phyloP scores from a whole-genome alignment of 2,888 invertebrate species.

The Andrena praecox region DNA sequence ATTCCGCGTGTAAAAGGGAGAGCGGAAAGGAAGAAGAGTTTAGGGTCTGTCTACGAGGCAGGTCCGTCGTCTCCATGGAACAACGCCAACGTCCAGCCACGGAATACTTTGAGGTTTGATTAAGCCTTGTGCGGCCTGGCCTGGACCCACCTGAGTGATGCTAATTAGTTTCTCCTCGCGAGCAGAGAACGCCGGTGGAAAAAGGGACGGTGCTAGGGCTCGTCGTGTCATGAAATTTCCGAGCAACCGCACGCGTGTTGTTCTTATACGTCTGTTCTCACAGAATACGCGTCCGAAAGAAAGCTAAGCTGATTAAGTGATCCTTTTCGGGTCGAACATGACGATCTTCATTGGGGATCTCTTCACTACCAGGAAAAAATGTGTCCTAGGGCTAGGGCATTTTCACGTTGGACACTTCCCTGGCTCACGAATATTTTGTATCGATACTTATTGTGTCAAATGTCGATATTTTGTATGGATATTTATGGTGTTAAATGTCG shows the following conservation, averaged over 20 bases:
- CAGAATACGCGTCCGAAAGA: conserved; percentile 34
- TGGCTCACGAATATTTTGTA: no score
- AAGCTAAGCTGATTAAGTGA: conserved; percentile 34
- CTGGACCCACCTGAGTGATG: conserved; percentile 59
- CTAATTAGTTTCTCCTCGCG: conserved; percentile 68
- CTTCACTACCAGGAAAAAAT: no score
- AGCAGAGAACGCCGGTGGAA: not conserved
- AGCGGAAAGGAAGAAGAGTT: conserved; percentile 28
- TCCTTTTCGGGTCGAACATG: not conserved
- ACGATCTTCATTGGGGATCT: no score
- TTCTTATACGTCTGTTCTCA: conserved; percentile 21
- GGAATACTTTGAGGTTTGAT: conserved; percentile 73
- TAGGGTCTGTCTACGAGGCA: conserved; percentile 29
- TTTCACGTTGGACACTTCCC: no score
- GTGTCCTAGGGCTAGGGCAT: no score
- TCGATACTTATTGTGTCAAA: no score
- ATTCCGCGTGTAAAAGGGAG: conserved; percentile 30
- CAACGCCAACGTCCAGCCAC: conserved; percentile 49
- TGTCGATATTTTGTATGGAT: no score
- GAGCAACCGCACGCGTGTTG: conserved; percentile 37
- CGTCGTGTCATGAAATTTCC: conserved; percentile 63
- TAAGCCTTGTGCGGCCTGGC: conserved; percentile 64
- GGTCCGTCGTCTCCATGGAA: conserved; percentile 24
- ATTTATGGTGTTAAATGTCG: no score
- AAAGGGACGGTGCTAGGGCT: conserved; percentile 21